Evolutionary conservation across 1,140 invertebrate species (phyloP).

Genomic region (Heliothis virescens): DNA sequence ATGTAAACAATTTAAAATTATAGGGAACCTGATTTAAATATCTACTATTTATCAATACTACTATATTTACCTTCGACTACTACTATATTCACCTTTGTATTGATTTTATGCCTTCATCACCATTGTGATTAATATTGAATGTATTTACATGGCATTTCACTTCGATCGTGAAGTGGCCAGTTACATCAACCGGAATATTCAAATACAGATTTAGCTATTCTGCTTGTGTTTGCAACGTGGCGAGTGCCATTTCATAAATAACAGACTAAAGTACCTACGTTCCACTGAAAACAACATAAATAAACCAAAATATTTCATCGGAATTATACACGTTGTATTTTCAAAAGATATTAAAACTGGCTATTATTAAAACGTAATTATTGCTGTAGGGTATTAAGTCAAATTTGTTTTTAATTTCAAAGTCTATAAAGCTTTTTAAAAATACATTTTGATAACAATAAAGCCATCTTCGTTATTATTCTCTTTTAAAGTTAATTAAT

Average conservation of each 20-base stretch:
- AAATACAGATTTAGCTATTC: neutral
- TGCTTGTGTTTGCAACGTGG: neutral
- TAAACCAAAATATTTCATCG: neutral
- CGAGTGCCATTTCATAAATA: neutral
- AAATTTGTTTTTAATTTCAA: neutral
- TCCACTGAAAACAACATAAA: neutral
- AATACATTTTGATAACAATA: neutral
- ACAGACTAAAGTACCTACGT: neutral
- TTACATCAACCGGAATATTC: neutral
- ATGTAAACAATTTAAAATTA: no score
- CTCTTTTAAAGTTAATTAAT: conserved; percentile 1
- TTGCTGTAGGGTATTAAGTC: neutral
- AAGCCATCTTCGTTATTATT: neutral
- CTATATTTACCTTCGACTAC: no score
- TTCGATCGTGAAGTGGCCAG: neutral
- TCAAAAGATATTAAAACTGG: no score
- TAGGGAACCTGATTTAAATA: no score
- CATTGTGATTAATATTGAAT: no score
- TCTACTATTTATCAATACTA: no score
- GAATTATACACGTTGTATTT: no score
- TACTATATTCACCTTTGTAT: no score
- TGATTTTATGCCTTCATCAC: no score
- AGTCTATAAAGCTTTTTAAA: neutral
- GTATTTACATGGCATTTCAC: neutral
- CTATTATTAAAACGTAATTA: neutral